Base-by-base conservation (phyloP, 2,888 invertebrate genomes). In the Belgica antarctica region DNA sequence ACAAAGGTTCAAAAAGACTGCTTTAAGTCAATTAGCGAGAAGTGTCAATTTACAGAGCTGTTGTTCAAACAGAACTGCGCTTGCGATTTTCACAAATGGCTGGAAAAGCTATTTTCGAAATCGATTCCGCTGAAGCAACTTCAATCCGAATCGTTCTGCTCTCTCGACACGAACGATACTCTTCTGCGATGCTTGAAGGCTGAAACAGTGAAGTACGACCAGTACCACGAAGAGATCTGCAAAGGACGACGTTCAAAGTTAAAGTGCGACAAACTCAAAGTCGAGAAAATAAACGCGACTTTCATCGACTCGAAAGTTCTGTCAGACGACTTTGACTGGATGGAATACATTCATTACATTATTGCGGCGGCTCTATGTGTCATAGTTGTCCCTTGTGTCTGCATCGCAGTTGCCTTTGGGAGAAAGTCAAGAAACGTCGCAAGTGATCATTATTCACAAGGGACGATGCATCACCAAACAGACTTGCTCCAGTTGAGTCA, bases 211-310 rank as follows among this genome's bases (percentile, higher is more conserved):
- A 77, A 79, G 72, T 73, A 76, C 3, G 74, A 76, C 2, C 76
- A 77, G 34, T 80, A 77, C 71, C 72, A 75, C 24, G 74, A 77
- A 24, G 78, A 78, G 65, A 77, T 78, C 0, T 80, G 80, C 61
- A 76, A 76, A 47, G 74, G 74, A 1, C 73, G 74, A 0, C 63
- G 25, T 7, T 27, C 31, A 2, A 59, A 61, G 31, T 52, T 79
- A 19, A 75, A 75, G 52, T 80, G 80, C 66, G 71, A 72, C 57
- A 75, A 76, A 22, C 17, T 61, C 25, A 76, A 76, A 71, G 65
- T 70, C 28, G 75, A 75, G 7, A 71, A 75, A 63, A 74, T 76
- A 34, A 73, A 77, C 12, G 77, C 76, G 0, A 73, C 75, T 8
- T 80, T 77, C 71, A 75, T 76, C 10, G 75, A 77, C 1, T 74